These are phyloP conservation scores for Pseudocheirus occidentalis DNA, from an alignment of 2,797 vertebrate genomes.

Conservation along the genomic window DNA sequence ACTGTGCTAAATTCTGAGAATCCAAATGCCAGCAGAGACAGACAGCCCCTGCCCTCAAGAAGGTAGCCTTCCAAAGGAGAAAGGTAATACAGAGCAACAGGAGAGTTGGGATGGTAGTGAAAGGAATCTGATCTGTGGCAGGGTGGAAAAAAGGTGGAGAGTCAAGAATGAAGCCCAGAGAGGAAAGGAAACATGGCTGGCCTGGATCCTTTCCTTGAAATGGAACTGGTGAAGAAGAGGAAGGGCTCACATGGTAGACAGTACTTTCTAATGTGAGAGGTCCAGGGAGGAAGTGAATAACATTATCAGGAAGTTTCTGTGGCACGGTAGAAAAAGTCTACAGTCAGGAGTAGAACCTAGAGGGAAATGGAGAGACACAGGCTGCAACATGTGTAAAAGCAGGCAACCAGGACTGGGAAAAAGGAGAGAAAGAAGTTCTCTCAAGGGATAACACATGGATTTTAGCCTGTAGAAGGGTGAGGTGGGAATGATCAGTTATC, in stretches of 20 bases:
- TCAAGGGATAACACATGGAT: neutral
- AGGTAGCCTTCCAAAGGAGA: neutral
- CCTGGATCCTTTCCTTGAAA: neutral
- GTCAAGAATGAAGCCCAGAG: neutral
- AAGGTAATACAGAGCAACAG: neutral
- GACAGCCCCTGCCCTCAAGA: neutral
- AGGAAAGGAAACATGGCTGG: neutral
- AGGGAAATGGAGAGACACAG: neutral
- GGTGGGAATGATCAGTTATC: neutral
- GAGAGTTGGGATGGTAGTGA: neutral
- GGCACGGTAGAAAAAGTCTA: neutral
- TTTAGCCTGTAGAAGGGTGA: neutral
- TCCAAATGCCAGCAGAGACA: neutral
- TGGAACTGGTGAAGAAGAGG: neutral
- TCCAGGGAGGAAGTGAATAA: neutral
- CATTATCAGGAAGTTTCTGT: neutral
- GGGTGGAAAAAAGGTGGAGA: neutral
- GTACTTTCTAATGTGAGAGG: neutral
- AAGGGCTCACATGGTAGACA: neutral
- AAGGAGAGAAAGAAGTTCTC: neutral
- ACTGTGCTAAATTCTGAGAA: neutral
- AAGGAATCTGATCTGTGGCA: neutral
- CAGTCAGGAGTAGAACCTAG: neutral
- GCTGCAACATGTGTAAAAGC: neutral
- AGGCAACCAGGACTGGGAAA: neutral